A percentile compares a stretch with the other conserved stretches of the same genome.
Conservation (phyloP, 2,797 vertebrate species). For the Ciconia nigra region DNA sequence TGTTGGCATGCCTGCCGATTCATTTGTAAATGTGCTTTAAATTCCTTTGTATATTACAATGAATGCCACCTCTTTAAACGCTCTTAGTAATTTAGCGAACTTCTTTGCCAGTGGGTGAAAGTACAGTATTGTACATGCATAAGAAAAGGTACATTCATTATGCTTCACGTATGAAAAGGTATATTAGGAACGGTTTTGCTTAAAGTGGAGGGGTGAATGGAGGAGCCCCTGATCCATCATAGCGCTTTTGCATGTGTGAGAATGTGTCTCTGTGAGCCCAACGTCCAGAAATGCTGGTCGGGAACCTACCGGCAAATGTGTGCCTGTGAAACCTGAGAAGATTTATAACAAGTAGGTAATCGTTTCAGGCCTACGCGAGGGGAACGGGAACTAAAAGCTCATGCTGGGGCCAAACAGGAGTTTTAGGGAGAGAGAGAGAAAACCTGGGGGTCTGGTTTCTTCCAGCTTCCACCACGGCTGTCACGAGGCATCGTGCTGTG, state of each 20-base stretch:
- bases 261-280: conserved; percentile 43
- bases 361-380: conserved; percentile 72
- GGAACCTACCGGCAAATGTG: conserved; percentile 67
- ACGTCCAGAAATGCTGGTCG: conserved; percentile 43
- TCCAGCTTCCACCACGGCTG: neutral
- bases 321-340: conserved; percentile 82
- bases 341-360: conserved; percentile 83
- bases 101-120: conserved; percentile 63
- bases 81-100: conserved; percentile 65
- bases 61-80: conserved; percentile 65
- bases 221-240: conserved; percentile 35
- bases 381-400: conserved; percentile 68
- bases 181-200: conserved; percentile 59
- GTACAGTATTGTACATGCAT: conserved; percentile 44
- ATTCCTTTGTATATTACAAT: conserved; percentile 69
- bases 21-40: conserved; percentile 71
- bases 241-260: conserved; percentile 45
- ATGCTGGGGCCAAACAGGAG: conserved; percentile 55
- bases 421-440: conserved; percentile 17
- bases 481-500: neutral
- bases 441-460: conserved; percentile 47
- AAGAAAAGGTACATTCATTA: conserved; percentile 57
- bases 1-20: conserved; percentile 54
- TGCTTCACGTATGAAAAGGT: conserved; percentile 52
- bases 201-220: conserved; percentile 57